Evolutionary conservation across 2,888 invertebrate genomes (phyloP), one percentile per base, ranked within the genome.

Genomic region (Eupsilia transversa): DNA sequence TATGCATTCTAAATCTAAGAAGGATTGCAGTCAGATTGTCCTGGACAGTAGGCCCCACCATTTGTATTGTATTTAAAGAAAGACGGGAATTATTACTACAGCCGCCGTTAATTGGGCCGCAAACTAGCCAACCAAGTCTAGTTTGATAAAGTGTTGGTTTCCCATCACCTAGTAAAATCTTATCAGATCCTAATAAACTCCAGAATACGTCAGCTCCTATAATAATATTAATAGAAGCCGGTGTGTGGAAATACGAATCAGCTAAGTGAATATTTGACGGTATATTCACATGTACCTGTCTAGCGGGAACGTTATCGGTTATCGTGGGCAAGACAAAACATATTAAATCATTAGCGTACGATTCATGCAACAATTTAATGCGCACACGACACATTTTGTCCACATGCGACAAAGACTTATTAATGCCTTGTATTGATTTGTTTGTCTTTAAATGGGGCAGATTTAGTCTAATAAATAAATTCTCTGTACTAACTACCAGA

Each of bases 101-200:
- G 30, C 33, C 33, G 33, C 30, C 33, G 33, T 33, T 30, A 57
- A 57, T 57, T 33, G 57, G 56, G 27, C 56, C 56, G 27, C 56
- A 56, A 56, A 56, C 56, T 56, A 56, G 27, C 30, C 30, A 56
- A 56, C 56, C 56, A 56, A 56, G 56, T 56, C 56, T 56, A 56
- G 56, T 56, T 27, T 63, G 41, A 20, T 43, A 27, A 10, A 41
- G 43, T 46, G 59, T 35, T 59, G 56, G 56, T 56, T 30, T 30
- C 56, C 30, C 30, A 30, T 56, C 56, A 56, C 56, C 56, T 30
- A 56, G 17, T 56, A 56, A 23, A 23, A 49, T 49, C 49, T n/a
- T n/a, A n/a, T n/a, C n/a, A n/a, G n/a, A n/a, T n/a, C n/a, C n/a
- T 49, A 49, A 23, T 23, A 49, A 49, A 49, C 10, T 49, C 49